Base-by-base conservation (phyloP, 2,888 invertebrate genomes). In the Agrypnus murinus region DNA sequence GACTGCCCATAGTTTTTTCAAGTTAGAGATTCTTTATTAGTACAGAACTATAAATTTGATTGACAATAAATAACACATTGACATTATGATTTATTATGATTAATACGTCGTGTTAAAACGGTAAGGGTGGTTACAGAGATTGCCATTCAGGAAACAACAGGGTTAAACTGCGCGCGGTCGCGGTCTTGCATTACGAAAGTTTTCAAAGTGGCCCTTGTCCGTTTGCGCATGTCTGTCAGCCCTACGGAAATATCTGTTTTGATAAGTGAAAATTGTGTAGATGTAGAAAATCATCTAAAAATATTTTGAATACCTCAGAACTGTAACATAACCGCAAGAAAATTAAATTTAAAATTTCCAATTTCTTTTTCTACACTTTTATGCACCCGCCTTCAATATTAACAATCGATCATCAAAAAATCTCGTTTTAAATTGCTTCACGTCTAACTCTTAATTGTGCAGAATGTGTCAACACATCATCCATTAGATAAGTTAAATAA, bases 81-180 rank as follows among this genome's bases (percentile, higher is more conserved):
- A 17, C 34, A 36, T 25, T 31, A 15, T 55, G 40, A 53, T 55
- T 64, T 53, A 55, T 55, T 58, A 12, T 58, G 55, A 58, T 43
- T 19, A 58, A 57, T 55, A 10, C 57, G 65, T 12, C 57, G 65
- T 12, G 34, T 32, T 53, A 53, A 55, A 36, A 36, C 55, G 36
- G 55, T 31, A 68, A 53, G 58, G 48, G 65, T 69, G 32, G 59
- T 62, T 60, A 50, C 59, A 40, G 70, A 65, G 70, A 66, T 66
- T 70, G 34, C 69, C 53, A 58, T 65, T 59, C 64, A 69, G 67
- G 71, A 73, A 71, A 71, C 73, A 71, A 66, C 70, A 64, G 60
- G 53, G 67, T 72, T 69, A 72, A 76, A 76, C 75, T 75, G 75
- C 74, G 75, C 75, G 77, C 70, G 75, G 66, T 70, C 71, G 75